Evolutionary conservation across 2,888 invertebrate species (phyloP).

Genomic region (Dynastes grantii): DNA sequence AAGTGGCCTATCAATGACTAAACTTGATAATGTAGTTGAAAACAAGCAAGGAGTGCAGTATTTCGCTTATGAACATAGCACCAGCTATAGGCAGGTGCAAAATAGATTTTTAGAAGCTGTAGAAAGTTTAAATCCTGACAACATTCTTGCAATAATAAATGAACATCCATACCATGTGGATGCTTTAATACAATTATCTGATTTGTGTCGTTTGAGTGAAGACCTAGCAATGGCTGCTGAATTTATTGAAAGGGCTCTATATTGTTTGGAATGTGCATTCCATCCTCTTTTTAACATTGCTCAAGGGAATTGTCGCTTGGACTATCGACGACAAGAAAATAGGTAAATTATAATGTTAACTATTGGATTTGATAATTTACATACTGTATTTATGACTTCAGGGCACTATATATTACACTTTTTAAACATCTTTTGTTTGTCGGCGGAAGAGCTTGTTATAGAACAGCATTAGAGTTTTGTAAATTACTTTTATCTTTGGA

Average conservation of each 20-base stretch:
- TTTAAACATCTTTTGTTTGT: slow-evolving; percentile 87
- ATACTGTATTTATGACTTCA: slow-evolving; percentile 63
- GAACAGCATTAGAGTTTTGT: slow-evolving; percentile 90
- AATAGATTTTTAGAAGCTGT: slow-evolving; percentile 84
- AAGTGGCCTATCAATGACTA: slow-evolving; percentile 82
- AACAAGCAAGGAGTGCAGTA: slow-evolving; percentile 72
- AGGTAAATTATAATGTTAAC: slow-evolving; percentile 69
- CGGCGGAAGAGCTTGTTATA: slow-evolving; percentile 85
- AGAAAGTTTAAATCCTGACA: slow-evolving; percentile 84
- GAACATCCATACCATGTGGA: slow-evolving; percentile 87
- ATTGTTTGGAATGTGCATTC: slow-evolving; percentile 83
- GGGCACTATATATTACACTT: slow-evolving; percentile 84
- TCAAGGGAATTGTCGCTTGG: slow-evolving; percentile 81
- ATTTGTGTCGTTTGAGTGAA: slow-evolving; percentile 85
- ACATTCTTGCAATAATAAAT: slow-evolving; percentile 83
- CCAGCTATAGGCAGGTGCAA: slow-evolving; percentile 83
- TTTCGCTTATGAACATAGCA: slow-evolving; percentile 84
- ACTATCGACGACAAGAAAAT: slow-evolving; percentile 87
- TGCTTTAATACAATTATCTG: slow-evolving; percentile 85
- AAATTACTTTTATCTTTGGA: slow-evolving; percentile 87
- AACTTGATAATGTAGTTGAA: slow-evolving; percentile 73
- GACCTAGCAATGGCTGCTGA: slow-evolving; percentile 86
- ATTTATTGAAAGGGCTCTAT: slow-evolving; percentile 84
- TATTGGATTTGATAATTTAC: not conserved
- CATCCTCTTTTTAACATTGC: slow-evolving; percentile 87